Evolutionary conservation across 2,888 invertebrate species (phyloP).

Genomic region (Auanema sp.): DNA sequence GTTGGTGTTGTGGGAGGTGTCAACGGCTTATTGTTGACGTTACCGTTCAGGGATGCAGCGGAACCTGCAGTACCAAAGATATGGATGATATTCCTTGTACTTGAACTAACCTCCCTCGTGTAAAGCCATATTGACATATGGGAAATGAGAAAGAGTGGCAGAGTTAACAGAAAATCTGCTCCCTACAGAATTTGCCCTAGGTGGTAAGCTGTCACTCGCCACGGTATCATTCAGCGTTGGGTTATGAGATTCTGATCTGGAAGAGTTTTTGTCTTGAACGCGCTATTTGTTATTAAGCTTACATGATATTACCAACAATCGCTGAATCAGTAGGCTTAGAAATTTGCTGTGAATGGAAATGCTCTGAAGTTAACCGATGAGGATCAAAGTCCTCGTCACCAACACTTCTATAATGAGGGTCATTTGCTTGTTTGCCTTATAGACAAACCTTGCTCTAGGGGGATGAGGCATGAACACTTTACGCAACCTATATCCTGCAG

Average conservation of each 20-base stretch:
- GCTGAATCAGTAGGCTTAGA: not conserved
- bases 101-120: constrained; percentile 7
- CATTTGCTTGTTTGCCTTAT: not conserved
- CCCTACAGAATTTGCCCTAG: not conserved
- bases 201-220: not conserved
- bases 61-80: not conserved
- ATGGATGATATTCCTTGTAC: not conserved
- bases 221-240: constrained; percentile 1
- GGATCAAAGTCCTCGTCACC: constrained; percentile 9
- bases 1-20: not conserved
- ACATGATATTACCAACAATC: constrained; percentile 25
- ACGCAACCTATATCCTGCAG: constrained; percentile 6
- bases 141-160: constrained; percentile 7
- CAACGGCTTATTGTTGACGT: not conserved
- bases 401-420: constrained; percentile 12
- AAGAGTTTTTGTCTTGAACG: constrained; percentile 1
- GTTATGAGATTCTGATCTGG: constrained; percentile 16
- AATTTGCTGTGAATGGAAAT: not conserved
- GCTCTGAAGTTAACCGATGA: not conserved
- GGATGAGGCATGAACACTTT: constrained; percentile 11
- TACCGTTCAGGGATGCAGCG: not conserved
- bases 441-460: constrained; percentile 11
- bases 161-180: not conserved
- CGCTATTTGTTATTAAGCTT: not conserved
- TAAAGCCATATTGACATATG: constrained; percentile 20